These are phyloP conservation scores for Pocillopora verrucosa DNA, from an alignment of 64 coral and sea anemone species.

Conservation along the genomic window DNA sequence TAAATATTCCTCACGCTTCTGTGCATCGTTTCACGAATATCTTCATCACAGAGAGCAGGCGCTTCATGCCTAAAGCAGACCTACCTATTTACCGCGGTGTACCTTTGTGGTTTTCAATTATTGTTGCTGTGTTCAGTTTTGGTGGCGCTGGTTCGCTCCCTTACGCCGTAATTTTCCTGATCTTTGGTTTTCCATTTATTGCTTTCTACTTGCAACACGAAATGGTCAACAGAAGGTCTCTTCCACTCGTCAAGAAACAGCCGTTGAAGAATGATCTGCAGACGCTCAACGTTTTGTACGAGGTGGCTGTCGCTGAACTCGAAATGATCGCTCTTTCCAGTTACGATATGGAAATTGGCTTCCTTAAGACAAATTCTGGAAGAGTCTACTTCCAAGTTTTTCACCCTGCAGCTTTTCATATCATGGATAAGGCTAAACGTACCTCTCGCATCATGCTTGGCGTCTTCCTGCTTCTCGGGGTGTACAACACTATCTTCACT, in stretches of 20 bases:
- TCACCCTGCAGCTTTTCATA: neutral
- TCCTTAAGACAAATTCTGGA: neutral
- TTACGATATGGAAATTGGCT: neutral
- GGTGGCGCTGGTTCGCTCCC: neutral
- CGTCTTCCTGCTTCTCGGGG: neutral
- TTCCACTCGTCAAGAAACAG: slow-evolving; percentile 30
- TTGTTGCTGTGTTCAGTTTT: neutral
- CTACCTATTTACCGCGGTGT: neutral
- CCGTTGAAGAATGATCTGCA: neutral
- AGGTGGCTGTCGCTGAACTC: neutral
- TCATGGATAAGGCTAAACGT: slow-evolving; percentile 30
- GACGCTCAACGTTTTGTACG: slow-evolving; percentile 7
- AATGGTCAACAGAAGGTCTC: neutral
- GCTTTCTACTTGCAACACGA: neutral
- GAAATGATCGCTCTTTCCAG: slow-evolving; percentile 6
- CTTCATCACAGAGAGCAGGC: slow-evolving; percentile 12
- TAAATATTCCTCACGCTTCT: neutral
- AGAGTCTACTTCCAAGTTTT: slow-evolving; percentile 20
- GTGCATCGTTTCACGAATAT: slow-evolving; percentile 20
- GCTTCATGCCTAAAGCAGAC: neutral
- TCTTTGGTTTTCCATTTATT: neutral
- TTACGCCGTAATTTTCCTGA: neutral
- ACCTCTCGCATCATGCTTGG: neutral
- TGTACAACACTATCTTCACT: slow-evolving; percentile 10
- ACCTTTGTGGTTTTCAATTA: neutral